Evolutionary conservation across 2,797 vertebrate genomes (phyloP).

Genomic region (Vireo griseus): DNA sequence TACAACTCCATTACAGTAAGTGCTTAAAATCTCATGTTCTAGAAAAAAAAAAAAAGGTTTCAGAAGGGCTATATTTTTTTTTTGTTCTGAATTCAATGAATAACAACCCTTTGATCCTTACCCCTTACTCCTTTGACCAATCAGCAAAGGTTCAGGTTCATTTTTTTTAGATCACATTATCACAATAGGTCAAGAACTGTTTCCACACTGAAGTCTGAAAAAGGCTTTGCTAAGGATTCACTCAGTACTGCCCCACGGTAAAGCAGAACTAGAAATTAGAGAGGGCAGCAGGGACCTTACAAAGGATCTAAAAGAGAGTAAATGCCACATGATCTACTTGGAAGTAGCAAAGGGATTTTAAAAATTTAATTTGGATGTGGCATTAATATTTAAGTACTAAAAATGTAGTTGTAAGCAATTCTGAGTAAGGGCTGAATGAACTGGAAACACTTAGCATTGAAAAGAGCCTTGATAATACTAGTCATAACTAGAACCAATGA

Average conservation of each 20-base stretch:
- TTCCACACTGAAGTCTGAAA: not conserved
- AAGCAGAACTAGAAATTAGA: not conserved
- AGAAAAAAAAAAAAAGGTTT: not conserved
- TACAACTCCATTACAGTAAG: not conserved
- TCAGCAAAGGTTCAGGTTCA: not conserved
- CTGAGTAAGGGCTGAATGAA: not conserved
- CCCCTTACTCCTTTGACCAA: not conserved
- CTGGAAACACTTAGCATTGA: not conserved
- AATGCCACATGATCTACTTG: not conserved
- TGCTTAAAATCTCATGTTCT: not conserved
- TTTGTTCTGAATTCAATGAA: not conserved
- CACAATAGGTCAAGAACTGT: not conserved
- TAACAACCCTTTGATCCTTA: not conserved
- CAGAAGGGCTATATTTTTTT: not conserved
- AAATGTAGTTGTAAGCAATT: not conserved
- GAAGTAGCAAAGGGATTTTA: not conserved
- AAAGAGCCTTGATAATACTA: not conserved
- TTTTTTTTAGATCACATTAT: not conserved
- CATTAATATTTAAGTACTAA: not conserved
- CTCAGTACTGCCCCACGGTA: not conserved
- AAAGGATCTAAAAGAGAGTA: not conserved
- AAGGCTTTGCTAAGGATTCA: not conserved
- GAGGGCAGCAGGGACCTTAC: not conserved
- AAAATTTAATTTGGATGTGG: not conserved
- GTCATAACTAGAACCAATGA: not conserved